These are phyloP conservation scores for Anguilla obscura DNA, from an alignment of 2,797 vertebrate genomes.

Conservation along the genomic window DNA sequence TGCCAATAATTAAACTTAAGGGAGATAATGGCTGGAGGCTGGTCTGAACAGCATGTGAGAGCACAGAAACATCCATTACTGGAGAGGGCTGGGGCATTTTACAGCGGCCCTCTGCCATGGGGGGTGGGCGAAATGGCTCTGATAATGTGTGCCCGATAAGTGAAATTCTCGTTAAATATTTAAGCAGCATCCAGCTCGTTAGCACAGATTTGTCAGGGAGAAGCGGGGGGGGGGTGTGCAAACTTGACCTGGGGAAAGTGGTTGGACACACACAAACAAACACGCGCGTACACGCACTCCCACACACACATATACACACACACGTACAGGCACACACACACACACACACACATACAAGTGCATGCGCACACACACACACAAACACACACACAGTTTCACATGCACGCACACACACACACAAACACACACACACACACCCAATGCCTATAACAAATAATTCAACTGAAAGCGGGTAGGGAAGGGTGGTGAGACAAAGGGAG, in stretches of 20 bases:
- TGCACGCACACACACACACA: neutral
- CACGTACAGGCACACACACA: too few relatives aligned
- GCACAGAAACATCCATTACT: neutral
- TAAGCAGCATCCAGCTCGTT: constrained; percentile 10
- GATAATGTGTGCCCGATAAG: constrained; percentile 6
- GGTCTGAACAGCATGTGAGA: neutral
- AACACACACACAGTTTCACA: neutral
- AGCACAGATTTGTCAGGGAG: constrained; percentile 10
- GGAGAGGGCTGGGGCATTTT: neutral
- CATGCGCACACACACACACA: neutral
- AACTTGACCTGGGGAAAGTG: neutral
- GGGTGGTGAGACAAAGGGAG: neutral
- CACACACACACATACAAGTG: too few relatives aligned
- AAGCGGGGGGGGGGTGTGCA: neutral
- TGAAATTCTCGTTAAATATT: constrained; percentile 6
- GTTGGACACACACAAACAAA: neutral
- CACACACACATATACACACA: too few relatives aligned
- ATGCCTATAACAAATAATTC: neutral
- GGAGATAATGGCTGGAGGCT: constrained; percentile 17
- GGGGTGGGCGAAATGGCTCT: neutral
- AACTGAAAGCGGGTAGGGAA: neutral
- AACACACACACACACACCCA: neutral
- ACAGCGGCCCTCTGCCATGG: neutral
- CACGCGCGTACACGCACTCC: too few relatives aligned
- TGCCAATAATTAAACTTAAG: neutral